phyloP scores from a whole-genome alignment of 2,113 vertebrate genomes.

The Mesoclemmys tuberculata region DNA sequence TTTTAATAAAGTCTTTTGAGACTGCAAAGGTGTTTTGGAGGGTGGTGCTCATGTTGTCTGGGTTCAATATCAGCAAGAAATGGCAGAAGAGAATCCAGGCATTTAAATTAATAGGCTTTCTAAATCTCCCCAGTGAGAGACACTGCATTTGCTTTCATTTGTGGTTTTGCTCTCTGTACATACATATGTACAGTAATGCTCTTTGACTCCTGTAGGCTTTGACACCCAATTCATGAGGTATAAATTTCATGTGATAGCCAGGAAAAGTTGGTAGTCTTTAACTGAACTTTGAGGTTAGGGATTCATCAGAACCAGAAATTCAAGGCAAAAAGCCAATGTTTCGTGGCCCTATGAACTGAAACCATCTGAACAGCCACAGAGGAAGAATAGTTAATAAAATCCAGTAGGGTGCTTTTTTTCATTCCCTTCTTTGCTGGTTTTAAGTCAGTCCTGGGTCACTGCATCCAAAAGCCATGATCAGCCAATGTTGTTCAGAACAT shows the following conservation, averaged over 20 bases:
- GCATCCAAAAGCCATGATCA: not conserved
- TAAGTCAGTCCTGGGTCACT: not conserved
- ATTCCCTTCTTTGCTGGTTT: not conserved
- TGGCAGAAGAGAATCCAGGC: not conserved
- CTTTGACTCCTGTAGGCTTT: not conserved
- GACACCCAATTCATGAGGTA: not conserved
- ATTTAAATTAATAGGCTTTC: slow-evolving; percentile 12
- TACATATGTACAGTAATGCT: not conserved
- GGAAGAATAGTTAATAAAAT: not conserved
- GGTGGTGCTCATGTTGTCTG: slow-evolving; percentile 57
- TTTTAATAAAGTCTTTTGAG: slow-evolving; percentile 45
- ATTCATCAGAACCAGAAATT: not conserved
- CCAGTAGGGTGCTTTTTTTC: not conserved
- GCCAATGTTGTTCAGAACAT: not conserved
- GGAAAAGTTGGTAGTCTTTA: not conserved
- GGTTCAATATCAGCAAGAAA: slow-evolving; percentile 61
- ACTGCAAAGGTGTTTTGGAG: slow-evolving; percentile 63
- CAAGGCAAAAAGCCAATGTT: not conserved
- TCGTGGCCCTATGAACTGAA: not conserved
- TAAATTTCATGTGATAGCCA: not conserved
- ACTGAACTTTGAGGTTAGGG: not conserved
- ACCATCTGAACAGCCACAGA: not conserved
- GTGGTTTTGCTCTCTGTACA: slow-evolving; percentile 15
- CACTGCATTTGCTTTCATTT: not conserved
- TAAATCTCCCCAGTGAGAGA: slow-evolving; percentile 23